Evolutionary conservation across 1,140 invertebrate species (phyloP).

Genomic region (Drosophila ogumai): DNA sequence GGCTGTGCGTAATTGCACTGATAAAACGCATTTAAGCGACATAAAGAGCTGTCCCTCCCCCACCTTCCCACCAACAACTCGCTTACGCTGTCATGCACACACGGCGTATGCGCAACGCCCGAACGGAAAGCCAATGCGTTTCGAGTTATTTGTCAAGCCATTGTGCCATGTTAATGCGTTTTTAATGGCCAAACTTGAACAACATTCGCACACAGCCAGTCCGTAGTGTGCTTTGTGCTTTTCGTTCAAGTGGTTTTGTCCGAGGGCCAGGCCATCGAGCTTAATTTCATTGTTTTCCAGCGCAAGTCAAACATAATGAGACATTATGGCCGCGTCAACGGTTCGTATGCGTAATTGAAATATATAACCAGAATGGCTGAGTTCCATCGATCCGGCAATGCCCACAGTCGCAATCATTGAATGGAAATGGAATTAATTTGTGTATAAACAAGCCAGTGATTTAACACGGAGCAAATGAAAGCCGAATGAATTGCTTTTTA

Average conservation of each 20-base stretch:
- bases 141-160: slow-evolving; percentile 78
- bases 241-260: slow-evolving; percentile 57
- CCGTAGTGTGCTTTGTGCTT: slow-evolving; percentile 46
- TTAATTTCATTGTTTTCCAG: slow-evolving; percentile 74
- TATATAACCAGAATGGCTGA: slow-evolving; percentile 44
- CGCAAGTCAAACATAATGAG: slow-evolving; percentile 75
- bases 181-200: slow-evolving; percentile 79
- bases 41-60: slow-evolving; percentile 26
- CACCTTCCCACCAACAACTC: not conserved
- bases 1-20: slow-evolving; percentile 67
- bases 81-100: slow-evolving; percentile 42
- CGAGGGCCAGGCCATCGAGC: slow-evolving; percentile 22
- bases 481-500: slow-evolving; percentile 33
- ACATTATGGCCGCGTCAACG: slow-evolving; percentile 62
- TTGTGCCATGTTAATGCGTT: slow-evolving; percentile 79
- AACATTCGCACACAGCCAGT: slow-evolving; percentile 40
- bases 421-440: slow-evolving; percentile 55
- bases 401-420: slow-evolving; percentile 33
- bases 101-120: slow-evolving; percentile 59
- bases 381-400: slow-evolving; percentile 22
- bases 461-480: slow-evolving; percentile 13
- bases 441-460: slow-evolving; percentile 34
- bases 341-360: slow-evolving; percentile 78
- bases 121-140: slow-evolving; percentile 64
- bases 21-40: slow-evolving; percentile 71